Evolutionary conservation across 2,888 invertebrate species (phyloP).

Genomic region (Tachina fera): DNA sequence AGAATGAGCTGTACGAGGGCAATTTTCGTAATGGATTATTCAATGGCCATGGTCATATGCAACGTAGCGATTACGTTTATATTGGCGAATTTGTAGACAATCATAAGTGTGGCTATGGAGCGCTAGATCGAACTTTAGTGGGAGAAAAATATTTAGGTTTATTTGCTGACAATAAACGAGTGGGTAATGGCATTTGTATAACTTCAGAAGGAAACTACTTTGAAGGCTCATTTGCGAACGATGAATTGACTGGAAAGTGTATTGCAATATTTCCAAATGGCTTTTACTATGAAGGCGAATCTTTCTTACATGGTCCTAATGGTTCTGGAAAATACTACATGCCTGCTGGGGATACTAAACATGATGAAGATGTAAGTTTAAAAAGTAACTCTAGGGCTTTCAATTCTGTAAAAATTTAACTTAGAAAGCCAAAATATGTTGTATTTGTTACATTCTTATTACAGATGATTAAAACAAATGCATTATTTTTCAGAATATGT

Average conservation of each 20-base stretch:
- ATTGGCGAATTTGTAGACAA: slow-evolving; percentile 95
- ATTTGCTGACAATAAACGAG: slow-evolving; percentile 93
- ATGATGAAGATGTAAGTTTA: slow-evolving; percentile 75
- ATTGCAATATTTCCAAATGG: slow-evolving; percentile 94
- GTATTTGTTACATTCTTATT: no score
- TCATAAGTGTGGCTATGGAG: slow-evolving; percentile 92
- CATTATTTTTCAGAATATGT: slow-evolving; percentile 63
- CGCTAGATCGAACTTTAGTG: slow-evolving; percentile 92
- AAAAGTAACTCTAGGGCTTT: not conserved
- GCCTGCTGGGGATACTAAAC: slow-evolving; percentile 87
- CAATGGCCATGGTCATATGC: slow-evolving; percentile 93
- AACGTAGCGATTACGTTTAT: slow-evolving; percentile 92
- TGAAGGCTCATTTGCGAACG: slow-evolving; percentile 92
- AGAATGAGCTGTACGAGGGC: slow-evolving; percentile 93
- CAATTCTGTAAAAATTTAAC: no score
- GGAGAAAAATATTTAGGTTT: slow-evolving; percentile 96
- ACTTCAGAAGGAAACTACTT: slow-evolving; percentile 96
- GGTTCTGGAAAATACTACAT: slow-evolving; percentile 92
- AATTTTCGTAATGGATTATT: slow-evolving; percentile 92
- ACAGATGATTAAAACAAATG: no score
- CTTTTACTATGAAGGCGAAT: slow-evolving; percentile 94
- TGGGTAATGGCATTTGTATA: slow-evolving; percentile 93
- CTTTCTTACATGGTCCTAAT: slow-evolving; percentile 90
- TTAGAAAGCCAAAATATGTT: no score
- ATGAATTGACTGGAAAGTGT: slow-evolving; percentile 91